A percentile compares a stretch with the other conserved stretches of the same genome.
Conservation (phyloP, 2,797 vertebrate genomes). For the Smutsia gigantea region DNA sequence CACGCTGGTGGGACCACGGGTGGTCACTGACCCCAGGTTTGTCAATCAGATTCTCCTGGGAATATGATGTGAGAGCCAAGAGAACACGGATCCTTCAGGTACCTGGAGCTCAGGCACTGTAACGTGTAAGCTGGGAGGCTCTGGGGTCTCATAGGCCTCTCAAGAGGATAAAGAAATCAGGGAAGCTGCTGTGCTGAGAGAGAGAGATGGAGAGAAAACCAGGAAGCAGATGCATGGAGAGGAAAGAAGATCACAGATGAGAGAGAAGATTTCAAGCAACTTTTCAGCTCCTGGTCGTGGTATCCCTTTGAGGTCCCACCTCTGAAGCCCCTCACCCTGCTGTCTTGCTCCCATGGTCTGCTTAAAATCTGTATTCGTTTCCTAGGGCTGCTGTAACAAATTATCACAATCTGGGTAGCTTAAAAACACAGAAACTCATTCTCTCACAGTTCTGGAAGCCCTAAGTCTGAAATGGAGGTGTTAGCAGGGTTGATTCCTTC, state of each 20-base stretch:
- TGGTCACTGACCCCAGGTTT: background rate
- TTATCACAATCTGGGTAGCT: no score
- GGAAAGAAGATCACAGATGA: no score
- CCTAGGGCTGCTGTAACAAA: background rate
- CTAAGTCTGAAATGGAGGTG: background rate
- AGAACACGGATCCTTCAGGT: background rate
- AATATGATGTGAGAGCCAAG: background rate
- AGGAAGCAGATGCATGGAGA: background rate
- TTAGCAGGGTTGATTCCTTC: background rate
- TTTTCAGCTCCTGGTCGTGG: background rate
- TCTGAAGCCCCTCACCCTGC: background rate
- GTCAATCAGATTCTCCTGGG: background rate
- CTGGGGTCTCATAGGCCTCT: background rate
- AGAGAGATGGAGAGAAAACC: background rate
- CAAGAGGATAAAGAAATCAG: background rate
- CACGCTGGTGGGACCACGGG: no score
- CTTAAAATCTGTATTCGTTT: background rate
- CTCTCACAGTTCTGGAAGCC: background rate
- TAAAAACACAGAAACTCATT: background rate
- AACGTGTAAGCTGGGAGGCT: background rate
- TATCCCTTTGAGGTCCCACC: background rate
- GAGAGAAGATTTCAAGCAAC: background rate
- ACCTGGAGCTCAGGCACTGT: background rate
- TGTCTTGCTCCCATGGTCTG: background rate
- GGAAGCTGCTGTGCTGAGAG: background rate